These are phyloP conservation scores for Onychostruthus taczanowskii DNA, from an alignment of 2,113 vertebrate genomes.

Conservation along the genomic window DNA sequence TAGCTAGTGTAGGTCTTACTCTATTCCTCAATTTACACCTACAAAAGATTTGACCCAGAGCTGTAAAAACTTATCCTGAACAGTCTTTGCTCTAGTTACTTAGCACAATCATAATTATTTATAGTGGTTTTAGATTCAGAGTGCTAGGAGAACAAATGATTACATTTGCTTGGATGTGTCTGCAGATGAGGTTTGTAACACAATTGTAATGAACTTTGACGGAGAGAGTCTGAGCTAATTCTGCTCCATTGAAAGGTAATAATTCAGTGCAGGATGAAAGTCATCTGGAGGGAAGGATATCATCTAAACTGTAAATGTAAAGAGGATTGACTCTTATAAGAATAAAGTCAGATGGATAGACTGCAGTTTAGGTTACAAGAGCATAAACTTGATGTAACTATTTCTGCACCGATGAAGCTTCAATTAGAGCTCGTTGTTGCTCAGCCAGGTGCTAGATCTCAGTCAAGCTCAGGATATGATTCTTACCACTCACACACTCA, in stretches of 20 bases:
- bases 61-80: background rate
- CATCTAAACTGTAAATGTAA: background rate
- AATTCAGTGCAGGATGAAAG: background rate
- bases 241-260: background rate
- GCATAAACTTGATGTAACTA: background rate
- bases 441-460: background rate
- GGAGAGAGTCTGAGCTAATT: background rate
- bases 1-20: background rate
- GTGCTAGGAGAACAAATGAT: background rate
- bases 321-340: background rate
- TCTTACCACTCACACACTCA: background rate
- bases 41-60: background rate
- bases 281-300: background rate
- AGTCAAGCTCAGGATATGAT: background rate
- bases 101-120: background rate
- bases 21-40: background rate
- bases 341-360: background rate
- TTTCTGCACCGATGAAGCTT: background rate
- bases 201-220: background rate
- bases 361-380: background rate
- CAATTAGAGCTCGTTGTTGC: background rate
- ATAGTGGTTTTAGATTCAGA: background rate
- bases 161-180: background rate
- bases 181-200: slow-evolving; percentile 4
- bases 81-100: background rate